Evolutionary conservation across 2,113 vertebrate genomes (phyloP).

Genomic region (Hyperopisus bebe): DNA sequence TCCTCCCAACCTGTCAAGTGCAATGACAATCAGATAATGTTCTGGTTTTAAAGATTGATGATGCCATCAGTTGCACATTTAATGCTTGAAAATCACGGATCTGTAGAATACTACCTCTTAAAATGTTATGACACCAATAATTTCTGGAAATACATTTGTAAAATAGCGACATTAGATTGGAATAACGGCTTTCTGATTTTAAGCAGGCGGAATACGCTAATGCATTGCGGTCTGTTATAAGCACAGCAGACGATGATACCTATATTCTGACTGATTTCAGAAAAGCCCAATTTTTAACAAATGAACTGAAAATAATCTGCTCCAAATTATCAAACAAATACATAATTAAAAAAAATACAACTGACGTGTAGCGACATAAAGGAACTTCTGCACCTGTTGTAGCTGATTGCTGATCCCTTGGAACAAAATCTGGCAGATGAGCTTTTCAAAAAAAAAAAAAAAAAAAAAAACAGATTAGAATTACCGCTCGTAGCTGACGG

Average conservation of each 20-base stretch:
- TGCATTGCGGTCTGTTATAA: not conserved
- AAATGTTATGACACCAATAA: not conserved
- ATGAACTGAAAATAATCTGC: not conserved
- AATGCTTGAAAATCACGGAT: not conserved
- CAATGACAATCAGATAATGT: not conserved
- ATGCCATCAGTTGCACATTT: not conserved
- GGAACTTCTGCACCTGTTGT: not conserved
- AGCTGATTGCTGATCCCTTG: not conserved
- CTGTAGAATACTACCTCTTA: not conserved
- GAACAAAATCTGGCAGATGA: not conserved
- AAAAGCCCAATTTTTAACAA: not conserved
- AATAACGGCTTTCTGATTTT: not conserved
- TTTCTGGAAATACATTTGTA: not conserved
- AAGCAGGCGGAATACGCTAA: not conserved
- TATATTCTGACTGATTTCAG: not conserved
- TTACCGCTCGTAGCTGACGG: not conserved
- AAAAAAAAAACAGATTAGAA: not conserved
- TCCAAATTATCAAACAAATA: not conserved
- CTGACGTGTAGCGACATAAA: not conserved
- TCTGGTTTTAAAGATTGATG: not conserved
- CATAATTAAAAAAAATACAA: not conserved
- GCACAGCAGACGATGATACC: not conserved
- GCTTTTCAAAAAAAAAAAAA: not conserved
- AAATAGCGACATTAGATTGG: not conserved
- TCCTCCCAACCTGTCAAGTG: not conserved